Conservation (phyloP, 2,113 vertebrate species). For the Phrynocephalus versicolor region DNA sequence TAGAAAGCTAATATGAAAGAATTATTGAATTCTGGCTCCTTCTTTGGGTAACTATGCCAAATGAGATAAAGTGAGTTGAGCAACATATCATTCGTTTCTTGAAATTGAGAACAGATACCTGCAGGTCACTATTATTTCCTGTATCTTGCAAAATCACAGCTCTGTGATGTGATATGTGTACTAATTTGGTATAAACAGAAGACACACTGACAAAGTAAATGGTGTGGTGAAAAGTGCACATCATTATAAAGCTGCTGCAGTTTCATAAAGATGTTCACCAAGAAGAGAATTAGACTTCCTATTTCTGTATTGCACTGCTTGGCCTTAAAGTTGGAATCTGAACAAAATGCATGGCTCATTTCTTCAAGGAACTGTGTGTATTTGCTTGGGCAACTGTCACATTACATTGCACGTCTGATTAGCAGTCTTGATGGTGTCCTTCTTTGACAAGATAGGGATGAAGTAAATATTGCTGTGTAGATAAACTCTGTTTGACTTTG, state of each 20-base stretch:
- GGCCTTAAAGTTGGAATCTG: neutral
- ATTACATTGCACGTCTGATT: neutral
- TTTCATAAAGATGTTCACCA: neutral
- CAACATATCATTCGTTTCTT: neutral
- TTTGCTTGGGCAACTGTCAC: slow-evolving; percentile 16
- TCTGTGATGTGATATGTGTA: neutral
- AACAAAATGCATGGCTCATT: slow-evolving; percentile 7
- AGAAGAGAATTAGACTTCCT: neutral
- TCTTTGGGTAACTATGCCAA: neutral
- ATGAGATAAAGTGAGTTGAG: neutral
- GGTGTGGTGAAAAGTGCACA: neutral
- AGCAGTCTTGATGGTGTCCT: neutral
- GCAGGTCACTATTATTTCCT: neutral
- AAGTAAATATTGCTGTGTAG: neutral
- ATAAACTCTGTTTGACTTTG: slow-evolving; percentile 30
- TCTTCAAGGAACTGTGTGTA: slow-evolving; percentile 25
- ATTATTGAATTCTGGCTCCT: neutral
- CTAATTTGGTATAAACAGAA: neutral
- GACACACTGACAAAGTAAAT: neutral
- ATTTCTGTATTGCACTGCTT: neutral
- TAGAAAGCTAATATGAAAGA: neutral
- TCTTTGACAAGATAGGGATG: slow-evolving; percentile 25
- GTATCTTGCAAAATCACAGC: neutral
- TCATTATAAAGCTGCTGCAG: rapidly evolving
- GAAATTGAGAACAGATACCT: neutral